Evolutionary conservation across 2,113 vertebrate species (phyloP).

Genomic region (Coptodon bakossiorum): DNA sequence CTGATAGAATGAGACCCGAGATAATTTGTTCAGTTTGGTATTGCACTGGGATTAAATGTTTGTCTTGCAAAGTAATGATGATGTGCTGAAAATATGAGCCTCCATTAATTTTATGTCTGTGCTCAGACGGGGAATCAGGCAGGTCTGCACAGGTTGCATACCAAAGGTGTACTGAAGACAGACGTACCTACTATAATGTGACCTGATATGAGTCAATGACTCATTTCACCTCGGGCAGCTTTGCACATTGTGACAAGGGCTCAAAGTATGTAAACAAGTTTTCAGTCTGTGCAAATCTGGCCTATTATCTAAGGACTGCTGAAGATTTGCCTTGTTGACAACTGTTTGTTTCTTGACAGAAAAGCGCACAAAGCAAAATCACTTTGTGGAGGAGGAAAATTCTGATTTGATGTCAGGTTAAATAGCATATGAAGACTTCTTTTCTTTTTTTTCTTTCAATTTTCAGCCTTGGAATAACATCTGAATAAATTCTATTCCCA

Average conservation of each 20-base stretch:
- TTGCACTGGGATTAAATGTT: constrained; percentile 58
- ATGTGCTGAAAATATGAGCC: constrained; percentile 46
- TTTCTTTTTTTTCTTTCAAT: not conserved
- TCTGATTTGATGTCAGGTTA: constrained; percentile 31
- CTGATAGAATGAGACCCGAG: constrained; percentile 56
- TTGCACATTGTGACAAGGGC: constrained; percentile 47
- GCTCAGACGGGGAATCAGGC: not conserved
- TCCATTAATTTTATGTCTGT: constrained; percentile 30
- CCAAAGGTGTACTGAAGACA: constrained; percentile 7
- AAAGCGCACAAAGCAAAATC: not conserved
- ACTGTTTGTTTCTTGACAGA: constrained; percentile 41
- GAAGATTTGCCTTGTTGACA: constrained; percentile 30
- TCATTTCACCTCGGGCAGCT: constrained; percentile 55
- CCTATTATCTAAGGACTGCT: constrained; percentile 52
- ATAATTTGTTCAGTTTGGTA: constrained; percentile 41
- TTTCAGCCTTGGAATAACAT: constrained; percentile 18
- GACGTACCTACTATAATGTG: constrained; percentile 6
- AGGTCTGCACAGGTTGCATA: constrained; percentile 51
- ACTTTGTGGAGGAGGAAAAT: constrained; percentile 6
- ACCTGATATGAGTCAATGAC: constrained; percentile 52
- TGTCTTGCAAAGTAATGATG: constrained; percentile 60
- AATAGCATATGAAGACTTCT: not conserved
- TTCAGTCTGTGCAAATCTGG: constrained; percentile 48
- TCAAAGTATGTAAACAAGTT: constrained; percentile 64
- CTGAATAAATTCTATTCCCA: not conserved